Base-by-base conservation (phyloP, 2,113 vertebrate species). In the Chaetodon trifascialis region DNA sequence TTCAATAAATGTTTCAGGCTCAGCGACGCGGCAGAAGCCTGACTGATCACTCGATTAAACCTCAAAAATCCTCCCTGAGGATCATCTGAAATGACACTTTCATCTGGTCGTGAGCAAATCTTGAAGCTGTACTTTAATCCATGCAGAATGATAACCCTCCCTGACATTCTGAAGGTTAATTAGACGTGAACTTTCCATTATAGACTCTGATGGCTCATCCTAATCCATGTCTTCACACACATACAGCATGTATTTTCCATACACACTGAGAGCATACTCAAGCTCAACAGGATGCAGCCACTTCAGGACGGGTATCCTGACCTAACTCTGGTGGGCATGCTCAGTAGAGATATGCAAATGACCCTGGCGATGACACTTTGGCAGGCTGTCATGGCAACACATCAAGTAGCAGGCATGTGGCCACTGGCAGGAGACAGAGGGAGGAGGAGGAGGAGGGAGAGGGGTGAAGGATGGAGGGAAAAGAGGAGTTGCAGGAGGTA, bases 331-430 rank as follows among this genome's bases (percentile, higher is more conserved):
- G 25, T 87, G 86, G 55, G 83, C 81, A 86, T 90, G 86, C 80
- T 91, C 88, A 83, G 79, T 74, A 64, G 62, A 58, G 38, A 19
- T 55, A 72, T 54, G 69, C 42, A 76, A 82, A 82, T 56, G 70
- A 87, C 80, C 70, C 79, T 46, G 73, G 82, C 15, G 51, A 82
- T 64, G 83, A 85, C 82, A 91, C 85, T 63, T 89, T 91, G 85
- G 89, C 77, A 75, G 54, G 84, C 88, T 90, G 88, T 91, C 91
- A 92, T 91, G 89, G 92, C 88, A 89, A 93, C 89, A 63, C 89
- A 84, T 80, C 76, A 82, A 82, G 86, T 36, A 63, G 78, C 62
- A 74, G 73, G 77, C 79, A 52, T 85, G 88, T 79, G 82, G 88
- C 72, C n/a, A 42, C 51, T 38, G 69, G 85, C 56, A 42, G 75